Percentiles rank a stretch among this genome's conserved stretches.
These are phyloP conservation scores for Cartodere bifasciata DNA, from an alignment of 2,888 invertebrate species.

Conservation along the genomic window DNA sequence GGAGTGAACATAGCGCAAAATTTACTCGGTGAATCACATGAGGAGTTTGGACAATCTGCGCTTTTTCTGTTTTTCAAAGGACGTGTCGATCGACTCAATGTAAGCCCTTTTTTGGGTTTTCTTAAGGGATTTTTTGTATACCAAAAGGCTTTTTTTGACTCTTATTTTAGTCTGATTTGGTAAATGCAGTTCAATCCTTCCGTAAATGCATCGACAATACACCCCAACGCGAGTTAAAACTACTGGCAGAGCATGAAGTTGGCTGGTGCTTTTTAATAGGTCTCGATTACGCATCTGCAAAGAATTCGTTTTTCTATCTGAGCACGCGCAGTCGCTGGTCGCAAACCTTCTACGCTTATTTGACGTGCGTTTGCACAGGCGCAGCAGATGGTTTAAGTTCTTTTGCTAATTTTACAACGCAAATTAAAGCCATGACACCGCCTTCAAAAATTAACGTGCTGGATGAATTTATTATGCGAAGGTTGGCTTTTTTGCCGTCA, in stretches of 20 bases:
- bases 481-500: constrained; percentile 24
- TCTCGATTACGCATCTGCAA: constrained; percentile 43
- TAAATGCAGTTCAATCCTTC: constrained; percentile 43
- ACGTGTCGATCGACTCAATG: constrained; percentile 38
- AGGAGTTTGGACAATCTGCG: constrained; percentile 46
- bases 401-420: constrained; percentile 22
- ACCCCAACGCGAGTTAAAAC: constrained; percentile 48
- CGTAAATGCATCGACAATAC: constrained; percentile 43
- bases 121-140: no score
- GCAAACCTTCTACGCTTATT: constrained; percentile 50
- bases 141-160: no score
- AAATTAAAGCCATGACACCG: constrained; percentile 20
- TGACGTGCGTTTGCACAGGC: constrained; percentile 38
- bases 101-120: constrained; percentile 6
- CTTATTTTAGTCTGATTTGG: constrained; percentile 43
- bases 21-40: constrained; percentile 40
- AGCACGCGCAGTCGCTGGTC: constrained; percentile 52
- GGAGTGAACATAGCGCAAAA: constrained; percentile 42
- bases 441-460: constrained; percentile 27
- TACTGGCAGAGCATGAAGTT: constrained; percentile 46
- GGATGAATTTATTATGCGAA: constrained; percentile 27
- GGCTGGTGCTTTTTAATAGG: constrained; percentile 55
- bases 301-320: constrained; percentile 40
- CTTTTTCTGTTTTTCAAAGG: constrained; percentile 55
- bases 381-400: constrained; percentile 11